Base-by-base conservation (phyloP, 1,140 invertebrate genomes). In the Plutomurus gul region DNA sequence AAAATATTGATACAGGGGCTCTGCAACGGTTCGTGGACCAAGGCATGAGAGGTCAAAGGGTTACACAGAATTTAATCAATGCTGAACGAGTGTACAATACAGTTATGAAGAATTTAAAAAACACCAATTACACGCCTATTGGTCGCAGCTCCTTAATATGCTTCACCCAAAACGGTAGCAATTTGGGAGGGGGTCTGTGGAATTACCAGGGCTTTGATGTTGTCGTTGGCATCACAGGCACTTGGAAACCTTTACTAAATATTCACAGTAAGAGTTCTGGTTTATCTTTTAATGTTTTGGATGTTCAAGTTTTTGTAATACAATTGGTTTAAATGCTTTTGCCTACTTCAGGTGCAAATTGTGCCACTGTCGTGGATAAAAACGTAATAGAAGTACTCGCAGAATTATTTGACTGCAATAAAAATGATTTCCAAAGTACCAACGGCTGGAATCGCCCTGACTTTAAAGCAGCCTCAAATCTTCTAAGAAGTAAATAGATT, bases 121-220 rank as follows among this genome's bases (percentile, higher is more conserved):
- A 36, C 5, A 3, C 20, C 4, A 51, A 18, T 0, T 78, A 49
- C 16, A 78, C 76, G 11, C 65, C 76, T 1, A 27, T 78, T 3
- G 43, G 43, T 13, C 65, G 76, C 5, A 49, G 25, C 13, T 10
- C 20, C 0, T 37, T 78, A 7, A 60, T 78, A 8, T 43, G 47
- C 20, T 78, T 72, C 22, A 18, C 4, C 6, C 46, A 22, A 10
- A 4, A 18, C 0, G 33, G 51, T 3, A 7, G 25, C n/a, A n/a
- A 27, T 7, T 72, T 78, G 33, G 22, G 33, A 1, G 37, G 49
- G 16, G 76, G 76, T 30, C n/a, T 78, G 8, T 18, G 72, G 37
- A 72, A 46, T 36, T 78, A 39, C 20, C 18, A 10, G 16, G 76
- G 76, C 4, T 78, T 49, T 70, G 39, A 73, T 49, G 56, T 78